Percentiles rank a stretch among this genome's conserved stretches.
Evolutionary conservation across 2,888 invertebrate genomes (phyloP).

Genomic region (Mongoloraphidia duomilia): DNA sequence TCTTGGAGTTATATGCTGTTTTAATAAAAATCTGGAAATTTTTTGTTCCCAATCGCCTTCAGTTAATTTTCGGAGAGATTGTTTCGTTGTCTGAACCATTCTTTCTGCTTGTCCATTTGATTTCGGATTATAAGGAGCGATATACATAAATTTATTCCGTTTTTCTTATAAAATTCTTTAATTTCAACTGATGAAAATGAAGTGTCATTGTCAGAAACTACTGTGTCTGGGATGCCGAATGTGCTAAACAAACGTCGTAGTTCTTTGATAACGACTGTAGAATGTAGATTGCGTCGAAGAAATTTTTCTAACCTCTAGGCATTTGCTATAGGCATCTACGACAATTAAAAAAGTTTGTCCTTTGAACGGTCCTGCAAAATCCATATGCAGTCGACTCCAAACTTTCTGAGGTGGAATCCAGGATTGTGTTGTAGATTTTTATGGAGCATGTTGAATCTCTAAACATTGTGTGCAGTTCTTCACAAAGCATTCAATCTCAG

Average conservation of each 20-base stretch:
- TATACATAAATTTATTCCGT: constrained; percentile 11
- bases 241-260: constrained; percentile 11
- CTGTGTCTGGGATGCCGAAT: constrained; percentile 15
- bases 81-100: constrained; percentile 12
- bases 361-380: constrained; percentile 13
- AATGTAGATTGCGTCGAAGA: constrained; percentile 6
- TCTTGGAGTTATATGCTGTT: constrained; percentile 10
- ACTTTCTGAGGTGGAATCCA: constrained; percentile 12
- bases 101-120: constrained; percentile 14
- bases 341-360: constrained; percentile 13
- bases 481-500: constrained; percentile 8
- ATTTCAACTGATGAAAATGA: constrained; percentile 14
- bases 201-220: constrained; percentile 18
- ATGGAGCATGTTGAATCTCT: constrained; percentile 5
- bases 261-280: constrained; percentile 9
- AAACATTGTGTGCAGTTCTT: constrained; percentile 9
- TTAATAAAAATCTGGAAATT: constrained; percentile 10
- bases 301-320: constrained; percentile 11
- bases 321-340: constrained; percentile 16
- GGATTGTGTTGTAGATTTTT: constrained; percentile 7
- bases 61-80: constrained; percentile 6
- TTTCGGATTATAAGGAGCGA: constrained; percentile 14
- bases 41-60: constrained; percentile 7
- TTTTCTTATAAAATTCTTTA: constrained; percentile 7
- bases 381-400: too few relatives aligned